These are phyloP conservation scores for Acronicta leporina DNA, from an alignment of 2,888 invertebrate genomes.

Conservation along the genomic window DNA sequence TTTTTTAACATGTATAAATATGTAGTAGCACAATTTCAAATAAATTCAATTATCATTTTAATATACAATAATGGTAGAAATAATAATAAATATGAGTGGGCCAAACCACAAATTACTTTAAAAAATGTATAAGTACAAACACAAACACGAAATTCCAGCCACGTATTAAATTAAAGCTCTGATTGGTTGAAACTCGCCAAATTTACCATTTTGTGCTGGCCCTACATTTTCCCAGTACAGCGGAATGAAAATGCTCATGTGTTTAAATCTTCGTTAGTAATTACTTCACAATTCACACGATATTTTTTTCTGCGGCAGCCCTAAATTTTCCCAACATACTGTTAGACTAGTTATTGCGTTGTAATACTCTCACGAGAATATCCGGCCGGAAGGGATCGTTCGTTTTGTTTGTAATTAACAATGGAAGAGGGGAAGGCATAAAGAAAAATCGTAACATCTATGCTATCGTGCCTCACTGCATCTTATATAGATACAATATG, in stretches of 20 bases:
- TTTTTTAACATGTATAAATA: no score
- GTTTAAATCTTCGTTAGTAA: no score
- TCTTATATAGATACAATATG: no score
- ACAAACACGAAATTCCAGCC: neutral
- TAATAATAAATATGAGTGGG: no score
- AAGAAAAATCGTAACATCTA: conserved; percentile 17
- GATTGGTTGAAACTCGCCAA: neutral
- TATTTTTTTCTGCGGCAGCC: conserved; percentile 18
- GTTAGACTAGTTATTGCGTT: conserved; percentile 24
- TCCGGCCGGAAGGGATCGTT: conserved; percentile 51
- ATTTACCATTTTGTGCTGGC: neutral
- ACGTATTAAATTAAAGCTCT: neutral
- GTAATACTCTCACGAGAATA: conserved; percentile 29
- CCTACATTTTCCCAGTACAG: neutral
- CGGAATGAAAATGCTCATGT: no score
- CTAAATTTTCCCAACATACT: conserved; percentile 26
- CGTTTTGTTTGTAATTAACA: conserved; percentile 58
- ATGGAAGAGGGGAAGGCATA: conserved; percentile 40
- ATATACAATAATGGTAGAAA: no score
- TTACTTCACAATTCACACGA: no score
- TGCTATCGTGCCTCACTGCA: neutral
- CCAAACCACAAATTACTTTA: no score
- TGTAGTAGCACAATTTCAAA: no score
- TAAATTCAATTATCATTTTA: no score
- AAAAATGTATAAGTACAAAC: neutral